Evolutionary conservation across 2,888 invertebrate genomes (phyloP), one percentile per base, ranked within the genome.

Genomic region (Eubasilissa splendida): DNA sequence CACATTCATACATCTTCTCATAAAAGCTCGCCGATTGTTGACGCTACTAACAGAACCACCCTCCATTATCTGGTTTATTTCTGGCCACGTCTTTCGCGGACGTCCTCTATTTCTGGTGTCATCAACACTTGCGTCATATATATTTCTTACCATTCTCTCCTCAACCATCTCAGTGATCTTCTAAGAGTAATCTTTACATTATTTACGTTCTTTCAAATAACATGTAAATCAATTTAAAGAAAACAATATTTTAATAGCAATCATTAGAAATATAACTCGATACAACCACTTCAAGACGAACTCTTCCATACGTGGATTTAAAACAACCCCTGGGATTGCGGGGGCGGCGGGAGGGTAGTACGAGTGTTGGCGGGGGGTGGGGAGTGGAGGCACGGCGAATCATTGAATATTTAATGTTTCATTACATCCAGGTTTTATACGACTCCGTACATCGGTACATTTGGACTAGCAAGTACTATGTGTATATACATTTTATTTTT

Each of bases 391-490:
- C 60, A 84, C 84, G 85, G 85, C 85, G 86, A 85, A 86, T 82
- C 86, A 87, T 86, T 87, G 85, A 86, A 87, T 87, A 85, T 86
- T 86, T 87, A 80, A 87, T 86, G 84, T 85, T 85, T 86, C 86
- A 86, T 86, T 86, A 86, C 84, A 84, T 83, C 77, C 83, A 81
- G 83, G 83, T 84, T 83, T 84, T 83, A 84, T 83, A 81, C 73
- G 76, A 70, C 79, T 81, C 71, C 65, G 73, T 80, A 80, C 80
- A 52, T 60, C 59, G 71, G 78, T 79, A 75, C 78, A 75, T 77
- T 68, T 76, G 70, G 70, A 53, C 22, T 70, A 54, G 54, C 70
- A 22, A 70, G 53, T 74, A 12, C 22, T 14, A 54, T 53, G 71
- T 10, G 31, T 22, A 14, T 71, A 22, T 71, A 10, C 54, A 9